A percentile compares a stretch with the other conserved stretches of the same genome.
These are phyloP conservation scores for Trinorchestia longiramus DNA, from an alignment of 1,140 invertebrate species.

Conservation along the genomic window DNA sequence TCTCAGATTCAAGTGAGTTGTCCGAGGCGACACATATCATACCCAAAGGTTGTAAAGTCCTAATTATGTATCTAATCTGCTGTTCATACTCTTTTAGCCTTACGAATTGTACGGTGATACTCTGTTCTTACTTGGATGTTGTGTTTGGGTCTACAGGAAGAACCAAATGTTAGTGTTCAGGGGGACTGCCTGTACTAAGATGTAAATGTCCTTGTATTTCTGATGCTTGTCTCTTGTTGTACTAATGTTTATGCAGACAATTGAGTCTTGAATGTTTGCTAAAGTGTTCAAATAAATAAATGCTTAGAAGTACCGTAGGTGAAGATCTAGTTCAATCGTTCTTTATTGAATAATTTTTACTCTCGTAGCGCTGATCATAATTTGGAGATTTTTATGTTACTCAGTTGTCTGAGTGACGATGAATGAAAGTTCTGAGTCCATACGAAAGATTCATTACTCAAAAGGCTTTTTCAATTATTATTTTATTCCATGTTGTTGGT, in stretches of 20 bases:
- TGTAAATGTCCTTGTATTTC: neutral
- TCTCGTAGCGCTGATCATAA: neutral
- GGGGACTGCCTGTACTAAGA: neutral
- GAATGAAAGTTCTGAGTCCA: neutral
- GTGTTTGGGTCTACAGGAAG: neutral
- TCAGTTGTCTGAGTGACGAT: neutral
- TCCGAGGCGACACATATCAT: neutral
- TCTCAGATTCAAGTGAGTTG: conserved; percentile 36
- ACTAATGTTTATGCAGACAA: neutral
- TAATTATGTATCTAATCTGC: conserved; percentile 32
- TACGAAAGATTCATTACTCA: neutral
- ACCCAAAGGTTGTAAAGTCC: conserved; percentile 47
- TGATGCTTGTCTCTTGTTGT: neutral
- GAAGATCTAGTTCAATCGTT: neutral
- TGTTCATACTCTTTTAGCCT: conserved; percentile 17
- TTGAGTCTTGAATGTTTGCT: neutral
- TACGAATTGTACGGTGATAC: conserved; percentile 18
- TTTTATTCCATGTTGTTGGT: neutral
- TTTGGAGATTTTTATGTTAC: neutral
- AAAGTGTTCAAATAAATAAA: neutral
- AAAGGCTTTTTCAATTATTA: neutral
- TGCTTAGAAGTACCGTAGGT: neutral
- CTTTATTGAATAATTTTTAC: neutral
- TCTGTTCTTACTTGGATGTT: neutral
- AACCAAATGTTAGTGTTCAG: neutral